These are phyloP conservation scores for Bolinopsis microptera DNA, from an alignment of 37 sponge, comb jelly and placozoan species.

Conservation along the genomic window DNA sequence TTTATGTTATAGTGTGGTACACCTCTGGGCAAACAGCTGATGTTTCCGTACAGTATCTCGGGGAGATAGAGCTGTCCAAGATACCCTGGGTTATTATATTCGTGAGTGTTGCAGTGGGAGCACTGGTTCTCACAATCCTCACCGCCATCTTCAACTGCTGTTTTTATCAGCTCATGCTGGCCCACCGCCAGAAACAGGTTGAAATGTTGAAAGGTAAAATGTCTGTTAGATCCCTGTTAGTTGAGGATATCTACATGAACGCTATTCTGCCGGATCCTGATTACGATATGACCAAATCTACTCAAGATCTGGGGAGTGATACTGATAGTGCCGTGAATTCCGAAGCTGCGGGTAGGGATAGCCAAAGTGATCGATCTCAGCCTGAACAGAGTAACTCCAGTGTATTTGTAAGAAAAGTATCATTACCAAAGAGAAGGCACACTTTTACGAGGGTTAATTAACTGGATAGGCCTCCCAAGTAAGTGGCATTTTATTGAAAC, in stretches of 20 bases:
- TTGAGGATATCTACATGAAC: background rate
- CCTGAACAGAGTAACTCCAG: no score
- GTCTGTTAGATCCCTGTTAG: background rate
- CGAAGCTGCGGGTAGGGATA: background rate
- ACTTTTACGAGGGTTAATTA: background rate
- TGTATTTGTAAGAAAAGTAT: no score
- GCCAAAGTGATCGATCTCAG: background rate
- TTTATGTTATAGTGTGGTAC: background rate
- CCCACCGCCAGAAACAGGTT: background rate
- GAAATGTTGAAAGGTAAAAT: background rate
- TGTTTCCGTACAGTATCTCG: background rate
- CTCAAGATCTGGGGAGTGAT: background rate
- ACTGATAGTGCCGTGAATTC: background rate
- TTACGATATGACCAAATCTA: slow-evolving; percentile 7
- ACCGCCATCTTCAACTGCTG: background rate
- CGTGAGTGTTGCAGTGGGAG: background rate
- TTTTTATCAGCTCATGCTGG: background rate
- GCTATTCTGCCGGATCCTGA: background rate
- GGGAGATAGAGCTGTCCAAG: background rate
- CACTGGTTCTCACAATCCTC: background rate
- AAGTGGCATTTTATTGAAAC: no score
- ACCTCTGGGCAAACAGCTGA: background rate
- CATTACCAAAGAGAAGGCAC: background rate
- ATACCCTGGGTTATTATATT: slow-evolving; percentile 11
- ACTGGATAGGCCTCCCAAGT: no score